These are phyloP conservation scores for Enteromius fasciolatus DNA, from an alignment of 2,797 vertebrate genomes.

Conservation along the genomic window DNA sequence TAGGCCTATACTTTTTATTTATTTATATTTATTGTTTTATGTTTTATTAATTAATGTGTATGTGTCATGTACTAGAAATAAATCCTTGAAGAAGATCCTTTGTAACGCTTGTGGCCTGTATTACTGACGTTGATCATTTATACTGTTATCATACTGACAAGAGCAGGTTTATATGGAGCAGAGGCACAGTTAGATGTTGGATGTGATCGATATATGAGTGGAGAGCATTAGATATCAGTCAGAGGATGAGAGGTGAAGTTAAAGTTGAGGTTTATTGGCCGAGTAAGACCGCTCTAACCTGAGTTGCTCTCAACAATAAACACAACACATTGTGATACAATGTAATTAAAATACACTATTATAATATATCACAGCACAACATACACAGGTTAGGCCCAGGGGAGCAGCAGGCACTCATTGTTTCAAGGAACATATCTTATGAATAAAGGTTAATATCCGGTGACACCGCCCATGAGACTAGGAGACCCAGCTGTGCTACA, in stretches of 20 bases:
- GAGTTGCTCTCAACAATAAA: slow-evolving; percentile 25
- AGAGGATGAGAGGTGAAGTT: neutral
- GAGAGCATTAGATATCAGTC: slow-evolving; percentile 32
- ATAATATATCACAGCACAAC: neutral
- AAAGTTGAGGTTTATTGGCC: slow-evolving; percentile 3
- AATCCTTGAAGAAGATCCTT: neutral
- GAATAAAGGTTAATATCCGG: slow-evolving; percentile 77
- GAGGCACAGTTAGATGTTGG: slow-evolving; percentile 19
- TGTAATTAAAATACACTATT: neutral
- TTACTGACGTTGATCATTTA: slow-evolving; percentile 23
- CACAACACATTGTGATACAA: neutral
- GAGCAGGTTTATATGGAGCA: slow-evolving; percentile 46
- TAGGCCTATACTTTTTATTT: no score
- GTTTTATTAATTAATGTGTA: no score
- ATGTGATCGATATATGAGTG: slow-evolving; percentile 28
- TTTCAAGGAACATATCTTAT: slow-evolving; percentile 67
- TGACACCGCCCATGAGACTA: slow-evolving; percentile 62
- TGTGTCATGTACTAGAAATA: neutral
- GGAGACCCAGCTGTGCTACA: slow-evolving; percentile 65
- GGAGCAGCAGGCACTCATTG: slow-evolving; percentile 69
- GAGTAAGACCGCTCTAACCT: neutral
- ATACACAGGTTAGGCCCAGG: slow-evolving; percentile 68
- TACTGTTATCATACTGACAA: slow-evolving; percentile 16
- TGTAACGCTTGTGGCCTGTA: no score
- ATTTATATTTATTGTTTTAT: no score